A percentile compares a stretch with the other conserved stretches of the same genome.
These are phyloP conservation scores for Eptatretus burgeri DNA, from an alignment of 2,113 vertebrate genomes.

Conservation along the genomic window DNA sequence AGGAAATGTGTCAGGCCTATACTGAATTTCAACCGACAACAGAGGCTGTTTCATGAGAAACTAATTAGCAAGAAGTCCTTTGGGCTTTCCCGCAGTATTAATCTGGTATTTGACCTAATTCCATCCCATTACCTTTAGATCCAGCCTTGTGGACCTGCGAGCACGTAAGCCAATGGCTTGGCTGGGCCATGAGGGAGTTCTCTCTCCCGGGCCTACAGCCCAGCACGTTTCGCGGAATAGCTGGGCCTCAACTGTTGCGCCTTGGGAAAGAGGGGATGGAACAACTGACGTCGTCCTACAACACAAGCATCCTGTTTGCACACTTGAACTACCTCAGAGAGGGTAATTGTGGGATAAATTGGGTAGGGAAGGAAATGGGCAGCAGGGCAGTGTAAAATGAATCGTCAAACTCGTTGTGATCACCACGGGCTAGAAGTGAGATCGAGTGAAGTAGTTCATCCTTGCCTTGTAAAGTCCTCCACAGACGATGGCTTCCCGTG, in stretches of 20 bases:
- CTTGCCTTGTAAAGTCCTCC: background rate
- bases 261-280: conserved; percentile 59
- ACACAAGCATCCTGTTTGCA: conserved; percentile 48
- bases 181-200: conserved; percentile 54
- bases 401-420: background rate
- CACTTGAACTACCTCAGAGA: conserved; percentile 79
- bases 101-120: background rate
- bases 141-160: conserved; percentile 44
- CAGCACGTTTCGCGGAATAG: conserved; percentile 39
- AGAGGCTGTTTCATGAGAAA: too few species aligned
- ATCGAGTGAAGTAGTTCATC: background rate
- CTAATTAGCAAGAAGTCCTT: too few species aligned
- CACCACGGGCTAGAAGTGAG: background rate
- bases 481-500: background rate
- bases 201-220: conserved; percentile 35
- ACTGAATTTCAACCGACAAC: too few species aligned
- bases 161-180: conserved; percentile 51
- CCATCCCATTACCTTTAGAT: conserved; percentile 18
- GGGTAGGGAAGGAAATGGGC: background rate
- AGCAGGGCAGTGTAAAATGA: background rate
- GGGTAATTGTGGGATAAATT: conserved; percentile 22
- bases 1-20: too few species aligned
- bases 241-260: conserved; percentile 49
- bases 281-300: conserved; percentile 45
- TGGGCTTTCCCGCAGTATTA: too few species aligned